Conservation (phyloP, 2,888 invertebrate species). For the Pinctada fucata region DNA sequence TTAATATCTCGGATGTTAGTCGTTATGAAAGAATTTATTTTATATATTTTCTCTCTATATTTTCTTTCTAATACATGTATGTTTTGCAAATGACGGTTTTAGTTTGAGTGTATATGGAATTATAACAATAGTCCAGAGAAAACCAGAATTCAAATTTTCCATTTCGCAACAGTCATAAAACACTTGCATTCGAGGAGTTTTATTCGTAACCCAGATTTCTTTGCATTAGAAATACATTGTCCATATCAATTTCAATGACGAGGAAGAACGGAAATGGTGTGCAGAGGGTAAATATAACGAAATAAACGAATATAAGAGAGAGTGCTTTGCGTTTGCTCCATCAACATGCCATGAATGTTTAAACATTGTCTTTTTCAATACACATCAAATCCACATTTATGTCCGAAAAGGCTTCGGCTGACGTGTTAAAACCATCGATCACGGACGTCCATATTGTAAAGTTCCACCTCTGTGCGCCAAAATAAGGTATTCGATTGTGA, state of each 20-base stretch:
- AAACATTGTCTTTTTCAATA: neutral
- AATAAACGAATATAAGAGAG: neutral
- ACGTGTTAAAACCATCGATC: neutral
- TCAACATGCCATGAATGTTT: conserved; percentile 1
- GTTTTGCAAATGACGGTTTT: no score
- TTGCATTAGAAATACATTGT: no score
- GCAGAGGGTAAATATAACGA: neutral
- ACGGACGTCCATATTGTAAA: neutral
- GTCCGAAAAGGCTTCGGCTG: neutral
- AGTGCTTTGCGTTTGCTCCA: neutral
- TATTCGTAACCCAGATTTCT: neutral
- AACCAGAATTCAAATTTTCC: no score
- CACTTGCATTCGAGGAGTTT: neutral
- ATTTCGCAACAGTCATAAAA: no score
- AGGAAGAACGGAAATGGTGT: neutral
- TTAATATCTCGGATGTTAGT: no score
- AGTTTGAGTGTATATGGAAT: no score
- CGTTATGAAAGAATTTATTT: no score
- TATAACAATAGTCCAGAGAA: no score
- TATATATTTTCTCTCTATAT: no score
- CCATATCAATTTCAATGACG: no score
- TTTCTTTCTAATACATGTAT: no score
- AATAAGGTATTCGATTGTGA: neutral
- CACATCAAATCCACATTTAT: neutral
- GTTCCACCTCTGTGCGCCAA: neutral